A percentile compares a stretch with the other conserved stretches of the same genome.
Evolutionary conservation across 2,888 invertebrate genomes (phyloP).

Genomic region (Philonicus albiceps): DNA sequence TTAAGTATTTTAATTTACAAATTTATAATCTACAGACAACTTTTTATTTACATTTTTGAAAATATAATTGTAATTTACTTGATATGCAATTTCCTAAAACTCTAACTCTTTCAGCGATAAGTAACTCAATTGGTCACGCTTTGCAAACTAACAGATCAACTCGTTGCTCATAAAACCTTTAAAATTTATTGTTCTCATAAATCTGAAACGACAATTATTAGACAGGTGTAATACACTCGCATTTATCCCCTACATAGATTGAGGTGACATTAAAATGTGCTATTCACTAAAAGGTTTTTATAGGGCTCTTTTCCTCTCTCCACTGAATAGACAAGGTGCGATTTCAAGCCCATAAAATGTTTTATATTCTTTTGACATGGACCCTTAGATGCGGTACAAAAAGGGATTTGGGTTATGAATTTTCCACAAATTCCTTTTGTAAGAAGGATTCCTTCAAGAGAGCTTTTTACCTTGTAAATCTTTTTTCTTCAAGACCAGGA

Average conservation of each 20-base stretch:
- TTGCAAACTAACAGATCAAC: background rate
- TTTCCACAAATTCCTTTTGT: background rate
- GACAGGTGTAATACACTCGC: background rate
- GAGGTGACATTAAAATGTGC: background rate
- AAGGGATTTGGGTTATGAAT: background rate
- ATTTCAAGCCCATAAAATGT: background rate
- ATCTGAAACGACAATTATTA: background rate
- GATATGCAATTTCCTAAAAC: background rate
- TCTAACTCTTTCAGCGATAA: background rate
- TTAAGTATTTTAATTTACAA: too few species aligned
- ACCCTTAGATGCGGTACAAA: background rate
- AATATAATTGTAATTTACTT: too few species aligned
- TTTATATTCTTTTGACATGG: background rate
- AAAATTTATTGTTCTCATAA: background rate
- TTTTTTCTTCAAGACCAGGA: background rate
- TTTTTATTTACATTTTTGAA: too few species aligned
- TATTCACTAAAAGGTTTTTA: background rate
- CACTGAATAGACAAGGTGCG: background rate
- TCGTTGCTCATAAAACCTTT: background rate
- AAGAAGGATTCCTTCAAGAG: background rate
- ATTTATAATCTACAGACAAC: too few species aligned
- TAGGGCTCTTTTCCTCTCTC: background rate
- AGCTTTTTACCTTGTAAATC: background rate
- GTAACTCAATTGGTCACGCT: background rate
- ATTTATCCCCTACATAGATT: background rate